Base-by-base conservation (phyloP, 2,113 vertebrate species). In the Actenoides lindsayi region DNA sequence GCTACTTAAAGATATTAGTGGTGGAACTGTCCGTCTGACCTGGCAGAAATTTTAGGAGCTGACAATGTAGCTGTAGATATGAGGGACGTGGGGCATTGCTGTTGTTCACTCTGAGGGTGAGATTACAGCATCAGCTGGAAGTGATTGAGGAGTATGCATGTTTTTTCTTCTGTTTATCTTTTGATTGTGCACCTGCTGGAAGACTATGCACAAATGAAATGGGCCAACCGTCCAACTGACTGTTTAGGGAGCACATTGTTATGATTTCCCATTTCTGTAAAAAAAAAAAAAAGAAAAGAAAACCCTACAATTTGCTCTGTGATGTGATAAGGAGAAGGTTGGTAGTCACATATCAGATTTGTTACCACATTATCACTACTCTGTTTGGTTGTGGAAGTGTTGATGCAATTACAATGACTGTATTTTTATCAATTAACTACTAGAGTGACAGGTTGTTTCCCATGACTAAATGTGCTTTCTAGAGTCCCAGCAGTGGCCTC, bases 1-100 rank as follows among this genome's bases (percentile, higher is more conserved):
- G n/a, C 0, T 1, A 3, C 11, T 19, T 63, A 56, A 67, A 78
- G 18, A 30, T 3, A 1, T 12, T 5, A 9, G 37, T 31, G 10
- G 16, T 44, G 13, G 69, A 84, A 37, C 31, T 50, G 62, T 3
- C 8, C 24, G 8, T 60, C 9, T 69, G 41, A 10, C 27, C 25
- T 64, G 39, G 25, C 2, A 2, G 48, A 56, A 68, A n/a, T 15
- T 68, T 6, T 39, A 48, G 59, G 15, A 73, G 15, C 25, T 63
- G 39, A 41, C 6, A 41, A 1, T 73, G 73, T 51, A 60, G 25
- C 24, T 82, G 11, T 41, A 51, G 9, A 2, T 82, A 1, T 53
- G 37, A 62, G 20, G 15, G 8, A 17, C 41, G 86, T 46, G 20
- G 74, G n/a, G 10, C 5, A 16, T 25, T 64, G 16, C 33, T 80